Evolutionary conservation across 2,797 vertebrate species (phyloP).

Genomic region (Discoglossus pictus): DNA sequence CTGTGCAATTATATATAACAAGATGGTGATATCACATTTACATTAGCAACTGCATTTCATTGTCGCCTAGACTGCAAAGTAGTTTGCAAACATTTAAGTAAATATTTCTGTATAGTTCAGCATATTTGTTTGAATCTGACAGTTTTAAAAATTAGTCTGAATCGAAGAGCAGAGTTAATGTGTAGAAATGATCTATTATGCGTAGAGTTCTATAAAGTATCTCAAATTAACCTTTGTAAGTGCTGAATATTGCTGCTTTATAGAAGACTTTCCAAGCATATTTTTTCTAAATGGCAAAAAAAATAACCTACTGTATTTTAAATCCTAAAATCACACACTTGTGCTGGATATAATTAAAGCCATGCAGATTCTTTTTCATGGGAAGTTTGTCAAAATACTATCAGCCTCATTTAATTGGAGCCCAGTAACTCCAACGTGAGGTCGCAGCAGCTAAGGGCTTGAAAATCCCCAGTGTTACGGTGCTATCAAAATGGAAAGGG

Average conservation of each 20-base stretch:
- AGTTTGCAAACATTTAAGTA: constrained; percentile 41
- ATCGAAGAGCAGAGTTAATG: constrained; percentile 44
- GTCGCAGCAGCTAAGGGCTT: too few species aligned
- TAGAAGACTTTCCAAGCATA: constrained; percentile 21
- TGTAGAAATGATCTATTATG: constrained; percentile 52
- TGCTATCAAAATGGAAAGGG: too few species aligned
- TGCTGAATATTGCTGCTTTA: constrained; percentile 44
- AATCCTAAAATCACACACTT: constrained; percentile 1
- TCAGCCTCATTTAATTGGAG: too few species aligned
- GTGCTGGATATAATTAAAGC: constrained; percentile 15
- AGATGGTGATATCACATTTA: too few species aligned
- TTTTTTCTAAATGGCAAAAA: constrained; percentile 18
- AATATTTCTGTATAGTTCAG: constrained; percentile 45
- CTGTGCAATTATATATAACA: too few species aligned
- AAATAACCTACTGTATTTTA: constrained; percentile 17
- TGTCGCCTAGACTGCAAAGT: constrained; percentile 27
- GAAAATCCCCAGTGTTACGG: too few species aligned
- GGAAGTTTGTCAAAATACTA: too few species aligned
- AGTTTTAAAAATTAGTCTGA: constrained; percentile 45
- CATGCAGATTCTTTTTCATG: too few species aligned
- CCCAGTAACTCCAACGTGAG: too few species aligned
- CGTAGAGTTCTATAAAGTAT: constrained; percentile 37
- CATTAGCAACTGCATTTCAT: too few species aligned
- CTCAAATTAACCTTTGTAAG: constrained; percentile 56
- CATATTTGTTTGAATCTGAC: constrained; percentile 50